Evolutionary conservation across 2,797 vertebrate species (phyloP).

Genomic region (Thalassophryne amazonica): DNA sequence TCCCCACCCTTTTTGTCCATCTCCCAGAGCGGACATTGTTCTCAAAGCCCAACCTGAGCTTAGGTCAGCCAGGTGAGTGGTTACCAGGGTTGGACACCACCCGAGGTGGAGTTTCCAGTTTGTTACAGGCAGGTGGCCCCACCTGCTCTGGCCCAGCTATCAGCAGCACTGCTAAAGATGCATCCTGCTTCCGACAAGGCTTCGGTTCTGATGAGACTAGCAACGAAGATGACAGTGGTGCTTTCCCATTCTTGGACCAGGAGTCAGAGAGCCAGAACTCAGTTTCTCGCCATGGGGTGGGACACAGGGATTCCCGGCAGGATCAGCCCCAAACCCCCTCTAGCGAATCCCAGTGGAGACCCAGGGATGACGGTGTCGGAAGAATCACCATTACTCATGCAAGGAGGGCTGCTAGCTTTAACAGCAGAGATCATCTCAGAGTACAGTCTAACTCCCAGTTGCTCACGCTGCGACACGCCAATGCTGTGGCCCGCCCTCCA

Average conservation of each 20-base stretch:
- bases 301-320: conserved; percentile 26
- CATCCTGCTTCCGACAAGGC: conserved; percentile 44
- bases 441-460: conserved; percentile 58
- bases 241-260: conserved; percentile 66
- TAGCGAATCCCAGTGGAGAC: conserved; percentile 49
- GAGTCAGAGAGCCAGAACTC: conserved; percentile 61
- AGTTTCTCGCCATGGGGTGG: conserved; percentile 13
- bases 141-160: conserved; percentile 43
- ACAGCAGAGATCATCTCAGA: conserved; percentile 57
- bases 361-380: conserved; percentile 44
- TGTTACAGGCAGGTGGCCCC: conserved; percentile 48
- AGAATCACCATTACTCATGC: conserved; percentile 34
- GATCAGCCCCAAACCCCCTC: conserved; percentile 33
- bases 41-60: conserved; percentile 56
- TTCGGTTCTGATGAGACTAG: conserved; percentile 59
- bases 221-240: conserved; percentile 47
- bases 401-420: conserved; percentile 41
- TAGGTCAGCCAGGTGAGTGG: conserved; percentile 57
- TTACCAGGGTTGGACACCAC: conserved; percentile 40
- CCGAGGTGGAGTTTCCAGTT: conserved; percentile 21
- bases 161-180: conserved; percentile 22
- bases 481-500: conserved; percentile 35
- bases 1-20: conserved; percentile 62
- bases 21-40: conserved; percentile 59
- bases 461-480: conserved; percentile 46